Conservation (phyloP, 2,113 vertebrate genomes). For the Prolemur simus region DNA sequence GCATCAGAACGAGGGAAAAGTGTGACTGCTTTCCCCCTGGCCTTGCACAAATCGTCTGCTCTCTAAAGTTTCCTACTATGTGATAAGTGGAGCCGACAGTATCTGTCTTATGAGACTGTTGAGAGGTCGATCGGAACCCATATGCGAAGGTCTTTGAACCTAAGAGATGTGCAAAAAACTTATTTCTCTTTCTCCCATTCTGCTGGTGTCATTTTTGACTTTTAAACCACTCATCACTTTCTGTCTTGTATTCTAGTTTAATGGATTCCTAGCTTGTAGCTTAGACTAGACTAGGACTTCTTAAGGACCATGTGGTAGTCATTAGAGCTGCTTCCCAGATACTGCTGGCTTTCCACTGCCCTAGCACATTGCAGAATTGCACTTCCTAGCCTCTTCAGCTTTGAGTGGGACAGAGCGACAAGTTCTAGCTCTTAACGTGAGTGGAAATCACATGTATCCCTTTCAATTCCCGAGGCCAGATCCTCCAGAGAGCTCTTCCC, state of each 20-base stretch:
- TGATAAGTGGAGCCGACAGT: background rate
- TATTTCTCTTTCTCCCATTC: background rate
- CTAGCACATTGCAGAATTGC: accelerated
- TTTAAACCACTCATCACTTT: background rate
- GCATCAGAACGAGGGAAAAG: background rate
- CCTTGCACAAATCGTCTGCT: background rate
- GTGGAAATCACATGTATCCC: accelerated
- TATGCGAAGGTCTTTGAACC: slow-evolving; percentile 20
- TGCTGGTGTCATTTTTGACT: background rate
- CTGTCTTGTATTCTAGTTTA: background rate
- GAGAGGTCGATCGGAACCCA: background rate
- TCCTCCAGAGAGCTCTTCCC: background rate
- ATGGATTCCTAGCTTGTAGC: background rate
- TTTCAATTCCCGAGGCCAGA: background rate
- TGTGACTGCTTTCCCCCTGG: accelerated
- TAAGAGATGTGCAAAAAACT: background rate
- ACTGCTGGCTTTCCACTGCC: background rate
- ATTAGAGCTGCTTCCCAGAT: background rate
- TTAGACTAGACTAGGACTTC: background rate
- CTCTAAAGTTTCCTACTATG: background rate
- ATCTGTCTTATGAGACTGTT: background rate
- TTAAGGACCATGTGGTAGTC: background rate
- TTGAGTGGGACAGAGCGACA: background rate
- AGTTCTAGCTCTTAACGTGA: background rate
- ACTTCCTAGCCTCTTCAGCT: background rate